phyloP scores from a whole-genome alignment of 2,888 invertebrate species.

The Drosophila austrosaltans region DNA sequence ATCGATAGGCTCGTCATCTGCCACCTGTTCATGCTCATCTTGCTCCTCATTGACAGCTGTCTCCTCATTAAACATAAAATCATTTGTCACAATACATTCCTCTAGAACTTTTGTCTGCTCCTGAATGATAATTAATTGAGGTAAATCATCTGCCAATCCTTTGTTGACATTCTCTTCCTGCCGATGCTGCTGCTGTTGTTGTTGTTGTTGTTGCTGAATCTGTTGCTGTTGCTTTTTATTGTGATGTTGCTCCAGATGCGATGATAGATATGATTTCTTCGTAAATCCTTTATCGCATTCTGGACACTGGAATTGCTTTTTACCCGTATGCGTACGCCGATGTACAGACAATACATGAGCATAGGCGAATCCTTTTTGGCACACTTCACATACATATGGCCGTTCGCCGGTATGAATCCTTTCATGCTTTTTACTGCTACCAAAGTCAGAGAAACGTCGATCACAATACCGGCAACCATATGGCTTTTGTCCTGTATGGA shows the following conservation, averaged over 20 bases:
- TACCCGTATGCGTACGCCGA: slow-evolving; percentile 81
- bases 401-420: slow-evolving; percentile 83
- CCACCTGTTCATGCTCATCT: not conserved
- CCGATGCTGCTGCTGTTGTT: not conserved
- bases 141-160: not conserved
- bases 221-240: slow-evolving; percentile 11
- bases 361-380: slow-evolving; percentile 82
- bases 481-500: slow-evolving; percentile 83
- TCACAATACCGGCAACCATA: slow-evolving; percentile 82
- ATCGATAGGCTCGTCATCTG: slow-evolving; percentile 6
- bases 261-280: slow-evolving; percentile 80
- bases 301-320: slow-evolving; percentile 81
- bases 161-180: slow-evolving; percentile 11
- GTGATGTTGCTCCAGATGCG: slow-evolving; percentile 79
- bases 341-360: slow-evolving; percentile 82
- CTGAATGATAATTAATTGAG: not conserved
- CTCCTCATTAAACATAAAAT: slow-evolving; percentile 70
- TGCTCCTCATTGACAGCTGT: not conserved
- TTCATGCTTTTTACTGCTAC: slow-evolving; percentile 83
- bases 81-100: slow-evolving; percentile 74
- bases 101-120: slow-evolving; percentile 65
- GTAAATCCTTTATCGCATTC: slow-evolving; percentile 82
- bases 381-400: slow-evolving; percentile 80
- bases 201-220: not conserved
- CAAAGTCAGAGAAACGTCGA: slow-evolving; percentile 83